These are phyloP conservation scores for Ormyrus pomaceus DNA, from an alignment of 2,888 invertebrate genomes.

Conservation along the genomic window DNA sequence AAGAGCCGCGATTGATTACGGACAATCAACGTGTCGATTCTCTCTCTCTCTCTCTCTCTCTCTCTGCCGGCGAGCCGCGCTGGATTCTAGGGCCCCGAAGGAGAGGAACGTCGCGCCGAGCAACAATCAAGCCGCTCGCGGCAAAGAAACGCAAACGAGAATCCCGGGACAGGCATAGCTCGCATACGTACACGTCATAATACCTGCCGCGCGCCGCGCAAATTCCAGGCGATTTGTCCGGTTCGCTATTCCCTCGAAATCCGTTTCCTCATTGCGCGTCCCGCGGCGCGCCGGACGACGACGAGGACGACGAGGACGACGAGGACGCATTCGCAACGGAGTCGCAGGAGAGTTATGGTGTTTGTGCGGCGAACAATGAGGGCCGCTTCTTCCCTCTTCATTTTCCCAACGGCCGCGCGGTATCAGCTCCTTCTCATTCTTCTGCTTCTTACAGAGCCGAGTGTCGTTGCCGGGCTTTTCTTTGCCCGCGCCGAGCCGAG, in stretches of 20 bases:
- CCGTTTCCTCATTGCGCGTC: slow-evolving; percentile 15
- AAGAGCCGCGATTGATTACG: too few relatives aligned
- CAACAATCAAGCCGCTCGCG: not conserved
- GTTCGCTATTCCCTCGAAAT: not conserved
- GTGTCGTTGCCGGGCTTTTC: not conserved
- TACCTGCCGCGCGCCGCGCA: slow-evolving; percentile 5
- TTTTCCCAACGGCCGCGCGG: not conserved
- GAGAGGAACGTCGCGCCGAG: too few relatives aligned
- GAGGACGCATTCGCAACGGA: not conserved
- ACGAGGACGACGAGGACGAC: too few relatives aligned
- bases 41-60: slow-evolving; percentile 25
- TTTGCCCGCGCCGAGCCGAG: not conserved
- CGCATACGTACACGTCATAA: not conserved
- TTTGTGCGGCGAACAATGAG: slow-evolving; percentile 15
- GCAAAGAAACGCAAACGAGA: not conserved
- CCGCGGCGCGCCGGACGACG: too few relatives aligned
- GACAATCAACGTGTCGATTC: not conserved
- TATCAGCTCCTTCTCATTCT: slow-evolving; percentile 48
- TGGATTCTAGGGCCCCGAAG: too few relatives aligned
- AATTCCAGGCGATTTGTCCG: slow-evolving; percentile 26
- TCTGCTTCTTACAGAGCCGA: not conserved
- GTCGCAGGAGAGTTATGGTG: not conserved
- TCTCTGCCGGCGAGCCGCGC: too few relatives aligned
- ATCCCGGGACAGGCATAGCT: not conserved
- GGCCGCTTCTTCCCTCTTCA: not conserved